phyloP scores from a whole-genome alignment of 64 coral and sea anemone species.

The Astreopora myriophthalma region DNA sequence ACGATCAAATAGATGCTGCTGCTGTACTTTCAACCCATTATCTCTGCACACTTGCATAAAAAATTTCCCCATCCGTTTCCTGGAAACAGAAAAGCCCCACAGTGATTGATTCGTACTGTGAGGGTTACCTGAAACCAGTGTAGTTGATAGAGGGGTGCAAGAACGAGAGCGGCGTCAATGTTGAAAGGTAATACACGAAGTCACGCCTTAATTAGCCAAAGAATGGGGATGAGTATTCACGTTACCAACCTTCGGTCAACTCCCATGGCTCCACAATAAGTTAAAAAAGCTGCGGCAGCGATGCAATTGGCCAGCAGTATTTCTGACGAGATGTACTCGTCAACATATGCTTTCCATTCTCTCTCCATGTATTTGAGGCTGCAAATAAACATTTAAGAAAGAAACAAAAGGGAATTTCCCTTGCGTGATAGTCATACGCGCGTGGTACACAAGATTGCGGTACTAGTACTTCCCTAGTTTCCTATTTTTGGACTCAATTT shows the following conservation, averaged over 20 bases:
- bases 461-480: too few species aligned
- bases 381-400: neutral
- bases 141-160: too few species aligned
- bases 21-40: conserved; percentile 80
- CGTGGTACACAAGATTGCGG: too few species aligned
- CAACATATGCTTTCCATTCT: conserved; percentile 82
- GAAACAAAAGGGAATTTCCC: neutral
- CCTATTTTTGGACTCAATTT: too few species aligned
- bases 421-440: too few species aligned
- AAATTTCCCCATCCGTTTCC: conserved; percentile 96
- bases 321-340: conserved; percentile 93
- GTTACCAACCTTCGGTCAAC: conserved; percentile 85
- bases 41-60: conserved; percentile 87
- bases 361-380: conserved; percentile 84
- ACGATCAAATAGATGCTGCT: conserved; percentile 81
- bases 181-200: too few species aligned
- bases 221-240: neutral
- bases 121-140: too few species aligned
- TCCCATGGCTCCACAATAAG: conserved; percentile 97
- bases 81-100: conserved; percentile 1
- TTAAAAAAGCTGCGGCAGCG: conserved; percentile 93
- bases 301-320: conserved; percentile 94
- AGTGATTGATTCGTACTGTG: too few species aligned
- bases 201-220: neutral
- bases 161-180: too few species aligned